Evolutionary conservation across 92 coral and sea anemone genomes (phyloP).

Genomic region (Phymanthus crucifer): DNA sequence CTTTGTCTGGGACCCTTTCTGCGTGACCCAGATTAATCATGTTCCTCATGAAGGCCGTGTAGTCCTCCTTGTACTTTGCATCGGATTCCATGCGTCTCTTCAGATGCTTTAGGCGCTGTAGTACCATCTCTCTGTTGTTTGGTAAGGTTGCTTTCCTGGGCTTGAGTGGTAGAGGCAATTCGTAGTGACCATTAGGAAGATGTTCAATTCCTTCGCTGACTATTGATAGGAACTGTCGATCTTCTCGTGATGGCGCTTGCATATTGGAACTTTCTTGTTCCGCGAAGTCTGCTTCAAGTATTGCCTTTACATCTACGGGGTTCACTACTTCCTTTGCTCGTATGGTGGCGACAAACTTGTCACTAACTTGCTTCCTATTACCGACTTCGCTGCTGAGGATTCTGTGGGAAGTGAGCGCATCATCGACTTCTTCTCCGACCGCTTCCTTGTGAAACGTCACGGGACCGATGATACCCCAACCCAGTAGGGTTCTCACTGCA

Average conservation of each 20-base stretch:
- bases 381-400: slow-evolving; percentile 21
- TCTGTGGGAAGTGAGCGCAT: slow-evolving; percentile 4
- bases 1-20: slow-evolving; percentile 11
- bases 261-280: slow-evolving; percentile 13
- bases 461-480: slow-evolving; percentile 57
- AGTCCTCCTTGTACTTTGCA: slow-evolving; percentile 22
- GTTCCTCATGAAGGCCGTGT: slow-evolving; percentile 34
- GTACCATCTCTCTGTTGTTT: slow-evolving; percentile 29
- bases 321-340: slow-evolving; percentile 32
- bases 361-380: not conserved
- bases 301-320: slow-evolving; percentile 23
- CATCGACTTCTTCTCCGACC: slow-evolving; percentile 11
- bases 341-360: not conserved
- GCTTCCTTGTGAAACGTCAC: not conserved
- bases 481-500: slow-evolving; percentile 39
- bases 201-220: slow-evolving; percentile 14
- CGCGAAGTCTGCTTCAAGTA: slow-evolving; percentile 44
- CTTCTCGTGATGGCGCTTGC: slow-evolving; percentile 12
- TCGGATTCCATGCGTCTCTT: slow-evolving; percentile 27
- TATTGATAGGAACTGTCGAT: slow-evolving; percentile 18
- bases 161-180: slow-evolving; percentile 34
- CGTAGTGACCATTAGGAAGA: slow-evolving; percentile 28
- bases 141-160: slow-evolving; percentile 16
- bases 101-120: slow-evolving; percentile 24
- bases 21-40: slow-evolving; percentile 33